Evolutionary conservation across 2,113 vertebrate species (phyloP).

Genomic region (Hepsetus odoe): DNA sequence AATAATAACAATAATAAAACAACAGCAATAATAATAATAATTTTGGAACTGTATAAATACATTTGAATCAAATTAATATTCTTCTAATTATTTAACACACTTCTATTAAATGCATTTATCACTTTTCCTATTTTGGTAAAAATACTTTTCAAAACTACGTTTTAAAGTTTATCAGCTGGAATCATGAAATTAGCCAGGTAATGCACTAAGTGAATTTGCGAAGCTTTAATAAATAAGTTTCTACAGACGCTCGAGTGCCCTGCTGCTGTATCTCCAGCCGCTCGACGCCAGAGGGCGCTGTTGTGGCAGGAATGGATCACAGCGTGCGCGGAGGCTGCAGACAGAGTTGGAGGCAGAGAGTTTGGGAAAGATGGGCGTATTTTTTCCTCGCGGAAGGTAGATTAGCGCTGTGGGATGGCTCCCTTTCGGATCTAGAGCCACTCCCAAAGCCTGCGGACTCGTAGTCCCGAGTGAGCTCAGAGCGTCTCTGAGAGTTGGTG

Average conservation of each 20-base stretch:
- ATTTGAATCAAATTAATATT: no score
- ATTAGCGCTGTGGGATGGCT: constrained; percentile 21
- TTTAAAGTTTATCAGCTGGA: no score
- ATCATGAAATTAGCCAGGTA: no score
- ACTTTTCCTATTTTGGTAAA: no score
- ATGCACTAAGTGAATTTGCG: no score
- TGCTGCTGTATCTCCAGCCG: not conserved
- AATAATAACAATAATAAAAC: no score
- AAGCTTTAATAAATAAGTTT: no score
- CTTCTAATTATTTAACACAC: no score
- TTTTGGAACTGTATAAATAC: no score
- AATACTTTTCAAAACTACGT: no score
- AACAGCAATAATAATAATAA: no score
- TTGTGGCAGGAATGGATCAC: not conserved
- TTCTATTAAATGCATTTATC: no score
- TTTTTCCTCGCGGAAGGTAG: constrained; percentile 28
- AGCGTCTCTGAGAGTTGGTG: constrained; percentile 8
- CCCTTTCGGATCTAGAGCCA: not conserved
- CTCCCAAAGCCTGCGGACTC: constrained; percentile 10
- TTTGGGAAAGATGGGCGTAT: constrained; percentile 29
- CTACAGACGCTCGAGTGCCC: not conserved
- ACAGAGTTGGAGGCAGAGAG: not conserved
- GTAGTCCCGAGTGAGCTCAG: not conserved
- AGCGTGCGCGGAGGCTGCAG: not conserved
- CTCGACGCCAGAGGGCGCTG: constrained; percentile 19